These are phyloP conservation scores for Aphidius colemani DNA, from an alignment of 2,888 invertebrate genomes.

Conservation along the genomic window DNA sequence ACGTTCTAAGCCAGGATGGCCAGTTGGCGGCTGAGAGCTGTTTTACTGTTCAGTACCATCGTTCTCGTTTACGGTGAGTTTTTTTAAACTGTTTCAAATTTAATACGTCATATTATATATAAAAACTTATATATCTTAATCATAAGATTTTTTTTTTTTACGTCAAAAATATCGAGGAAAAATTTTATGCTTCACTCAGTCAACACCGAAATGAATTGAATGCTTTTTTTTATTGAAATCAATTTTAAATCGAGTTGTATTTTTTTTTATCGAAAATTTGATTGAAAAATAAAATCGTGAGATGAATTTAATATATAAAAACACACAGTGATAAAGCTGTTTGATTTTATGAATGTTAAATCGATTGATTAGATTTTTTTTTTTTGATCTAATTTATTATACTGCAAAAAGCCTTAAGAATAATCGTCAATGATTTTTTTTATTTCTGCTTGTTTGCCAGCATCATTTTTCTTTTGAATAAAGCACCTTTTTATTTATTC, in stretches of 20 bases:
- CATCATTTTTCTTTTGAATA: conserved; percentile 21
- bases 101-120: conserved; percentile 10
- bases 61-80: conserved; percentile 58
- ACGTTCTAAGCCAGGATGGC: conserved; percentile 58
- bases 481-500: conserved; percentile 6
- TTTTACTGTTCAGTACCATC: conserved; percentile 55
- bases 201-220: conserved; percentile 26
- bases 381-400: too few species aligned
- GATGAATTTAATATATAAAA: too few species aligned
- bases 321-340: too few species aligned
- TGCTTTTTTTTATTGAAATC: conserved; percentile 16
- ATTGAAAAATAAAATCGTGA: too few species aligned
- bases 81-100: conserved; percentile 16
- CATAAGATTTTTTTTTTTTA: background rate
- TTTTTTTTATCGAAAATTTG: too few species aligned
- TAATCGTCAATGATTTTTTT: too few species aligned
- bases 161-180: background rate
- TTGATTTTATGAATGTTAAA: too few species aligned
- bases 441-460: too few species aligned
- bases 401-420: too few species aligned
- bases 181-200: background rate
- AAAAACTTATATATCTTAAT: background rate
- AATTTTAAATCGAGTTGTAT: too few species aligned
- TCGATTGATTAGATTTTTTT: too few species aligned
- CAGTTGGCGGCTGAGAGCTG: conserved; percentile 56